Base-by-base conservation (phyloP, 2,113 vertebrate genomes). In the Ochotona curzoniae region DNA sequence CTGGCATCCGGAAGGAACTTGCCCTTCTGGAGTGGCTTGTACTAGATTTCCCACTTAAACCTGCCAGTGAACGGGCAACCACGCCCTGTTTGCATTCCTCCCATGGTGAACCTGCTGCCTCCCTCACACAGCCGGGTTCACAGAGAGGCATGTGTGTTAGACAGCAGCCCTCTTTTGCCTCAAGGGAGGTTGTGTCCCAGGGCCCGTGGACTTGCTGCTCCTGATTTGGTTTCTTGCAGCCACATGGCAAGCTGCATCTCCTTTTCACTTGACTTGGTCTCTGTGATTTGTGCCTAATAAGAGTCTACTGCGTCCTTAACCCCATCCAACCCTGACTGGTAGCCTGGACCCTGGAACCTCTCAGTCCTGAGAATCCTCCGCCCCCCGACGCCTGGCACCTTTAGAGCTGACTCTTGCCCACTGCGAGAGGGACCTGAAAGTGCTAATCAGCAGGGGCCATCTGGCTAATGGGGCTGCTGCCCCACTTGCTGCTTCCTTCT, bases 241-340 rank as follows among this genome's bases (percentile, higher is more conserved):
- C 71, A 26, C 51, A 15, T 61, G 44, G 57, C 28, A 11, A 63
- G 54, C 63, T 84, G 82, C 79, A 81, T 87, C 71, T 89, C 83
- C 80, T 87, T 75, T 93, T 70, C 87, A 89, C 81, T 11, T 32
- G 90, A 61, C 8, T 51, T 61, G 76, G 51, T 49, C 64, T 73
- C 90, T 94, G 76, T 66, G 38, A 70, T 94, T 89, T 49, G 12
- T 57, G 7, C 79, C 44, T 66, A 83, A 54, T 17, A 87, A 35
- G 35, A 35, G 47, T 67, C 57, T 17, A 12, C 75, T 3, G 11
- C 61, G 21, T 28, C 79, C 67, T 32, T 54, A 18, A 17, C 10
- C 3, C 54, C 78, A 0, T 30, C 69, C 12, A 44, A 44, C 57
- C 60, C 35, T 76, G 38, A 44, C 38, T 44, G 38, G 54, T 32